phyloP scores from a whole-genome alignment of 2,113 vertebrate species.

The Nycticebus coucang region DNA sequence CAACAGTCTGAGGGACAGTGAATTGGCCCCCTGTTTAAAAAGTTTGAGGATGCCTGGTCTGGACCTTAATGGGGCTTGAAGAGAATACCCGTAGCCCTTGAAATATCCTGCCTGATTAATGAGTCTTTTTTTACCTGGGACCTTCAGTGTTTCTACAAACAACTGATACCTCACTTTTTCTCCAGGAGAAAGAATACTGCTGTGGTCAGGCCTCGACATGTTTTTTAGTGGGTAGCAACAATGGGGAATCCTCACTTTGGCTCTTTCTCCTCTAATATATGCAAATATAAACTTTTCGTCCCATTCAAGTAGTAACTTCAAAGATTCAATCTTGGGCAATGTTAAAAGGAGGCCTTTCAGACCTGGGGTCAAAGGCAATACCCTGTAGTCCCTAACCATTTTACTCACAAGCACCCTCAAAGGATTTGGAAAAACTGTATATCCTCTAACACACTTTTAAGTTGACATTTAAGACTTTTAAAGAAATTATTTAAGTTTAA shows the following conservation, averaged over 20 bases:
- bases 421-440: background rate
- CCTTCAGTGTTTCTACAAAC: background rate
- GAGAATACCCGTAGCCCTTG: no score
- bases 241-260: background rate
- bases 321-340: background rate
- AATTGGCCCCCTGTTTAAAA: no score
- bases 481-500: constrained; percentile 66
- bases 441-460: constrained; percentile 10
- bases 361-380: background rate
- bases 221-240: background rate
- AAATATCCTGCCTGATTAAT: no score
- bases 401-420: background rate
- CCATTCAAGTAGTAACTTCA: background rate
- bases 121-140: no score
- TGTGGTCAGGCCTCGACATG: background rate
- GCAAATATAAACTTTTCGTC: background rate
- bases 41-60: no score
- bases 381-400: background rate
- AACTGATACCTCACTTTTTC: background rate
- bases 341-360: background rate
- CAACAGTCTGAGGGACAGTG: no score
- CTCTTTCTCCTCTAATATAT: background rate
- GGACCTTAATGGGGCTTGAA: no score
- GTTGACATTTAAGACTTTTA: constrained; percentile 44
- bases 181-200: background rate